Base-by-base conservation (phyloP, 1,140 invertebrate genomes). In the Whitmania pigra region DNA sequence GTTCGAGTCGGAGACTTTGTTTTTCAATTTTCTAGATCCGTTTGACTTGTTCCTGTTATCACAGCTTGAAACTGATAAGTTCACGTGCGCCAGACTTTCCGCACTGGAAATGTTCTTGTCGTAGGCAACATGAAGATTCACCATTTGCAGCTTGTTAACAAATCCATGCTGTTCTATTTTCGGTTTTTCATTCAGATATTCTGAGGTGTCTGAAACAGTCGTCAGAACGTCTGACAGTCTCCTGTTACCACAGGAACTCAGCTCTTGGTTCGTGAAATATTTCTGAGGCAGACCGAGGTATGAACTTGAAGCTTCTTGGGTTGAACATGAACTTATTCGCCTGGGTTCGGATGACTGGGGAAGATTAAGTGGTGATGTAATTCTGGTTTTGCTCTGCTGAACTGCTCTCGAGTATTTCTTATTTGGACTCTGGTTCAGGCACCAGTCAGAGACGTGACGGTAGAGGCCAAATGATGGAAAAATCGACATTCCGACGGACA, bases 401-500 rank as follows among this genome's bases (percentile, higher is more conserved):
- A 63, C 57, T 25, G 57, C 11, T 11, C 57, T 20, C 9, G 29
- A 25, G 57, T 63, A 25, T 13, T 63, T 63, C 22, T 63, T 63
- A 15, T 63, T 68, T 6, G 67, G 36, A 36, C 29, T 43, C n/a
- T 7, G 0, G 36, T 43, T 70, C 31, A 70, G n/a, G n/a, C 69
- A 70, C 69, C 69, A 70, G 53, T 70, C 69, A 53, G 69, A 70
- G 22, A 53, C 31, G 22, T 70, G 69, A 15, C 49, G 40, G 13
- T 49, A 25, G 31, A 25, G 22, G 25, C 67, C 67, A 13, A 53
- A 53, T 25, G 31, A 70, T 36, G 69, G 69, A 53, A 43, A 53
- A 17, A 70, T 70, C 53, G 69, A 49, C 69, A 70, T 70, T 7
- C 69, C 69, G 9, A 70, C 69, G 36, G 40, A 54, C 11, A 70